Evolutionary conservation across 1,140 invertebrate genomes (phyloP).

Genomic region (Varroa destructor): DNA sequence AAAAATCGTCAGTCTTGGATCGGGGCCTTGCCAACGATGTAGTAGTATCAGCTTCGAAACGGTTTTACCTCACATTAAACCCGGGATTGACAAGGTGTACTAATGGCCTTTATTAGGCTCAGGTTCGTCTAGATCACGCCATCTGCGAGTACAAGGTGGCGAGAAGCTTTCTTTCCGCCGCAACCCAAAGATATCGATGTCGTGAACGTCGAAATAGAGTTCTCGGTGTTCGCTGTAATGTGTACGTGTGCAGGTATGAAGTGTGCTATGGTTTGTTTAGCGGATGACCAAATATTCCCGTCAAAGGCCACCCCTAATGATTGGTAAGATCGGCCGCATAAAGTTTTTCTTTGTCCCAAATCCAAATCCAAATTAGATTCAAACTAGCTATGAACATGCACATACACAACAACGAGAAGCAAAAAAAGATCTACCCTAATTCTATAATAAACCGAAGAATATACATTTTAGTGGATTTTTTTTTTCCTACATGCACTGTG

Average conservation of each 20-base stretch:
- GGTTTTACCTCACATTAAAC: constrained; percentile 51
- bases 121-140: constrained; percentile 85
- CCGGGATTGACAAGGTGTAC: constrained; percentile 87
- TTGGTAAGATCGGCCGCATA: constrained; percentile 82
- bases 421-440: too few species aligned
- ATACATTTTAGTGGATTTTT: too few species aligned
- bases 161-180: constrained; percentile 80
- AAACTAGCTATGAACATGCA: neutral
- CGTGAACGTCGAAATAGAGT: constrained; percentile 97
- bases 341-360: constrained; percentile 66
- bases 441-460: too few species aligned
- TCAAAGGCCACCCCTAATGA: constrained; percentile 78
- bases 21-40: neutral
- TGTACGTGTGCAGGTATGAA: constrained; percentile 85
- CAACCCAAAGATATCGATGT: constrained; percentile 61
- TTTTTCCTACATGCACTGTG: too few species aligned
- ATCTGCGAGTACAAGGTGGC: constrained; percentile 79
- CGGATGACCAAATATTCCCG: constrained; percentile 70
- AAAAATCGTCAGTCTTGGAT: neutral
- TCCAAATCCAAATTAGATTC: constrained; percentile 47
- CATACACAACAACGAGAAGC: too few species aligned
- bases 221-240: constrained; percentile 74
- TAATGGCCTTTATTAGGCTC: constrained; percentile 88
- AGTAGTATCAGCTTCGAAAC: neutral
- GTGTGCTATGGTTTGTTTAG: constrained; percentile 81